phyloP scores from a whole-genome alignment of 1,140 invertebrate species.

The Elymnias hypermnestra region DNA sequence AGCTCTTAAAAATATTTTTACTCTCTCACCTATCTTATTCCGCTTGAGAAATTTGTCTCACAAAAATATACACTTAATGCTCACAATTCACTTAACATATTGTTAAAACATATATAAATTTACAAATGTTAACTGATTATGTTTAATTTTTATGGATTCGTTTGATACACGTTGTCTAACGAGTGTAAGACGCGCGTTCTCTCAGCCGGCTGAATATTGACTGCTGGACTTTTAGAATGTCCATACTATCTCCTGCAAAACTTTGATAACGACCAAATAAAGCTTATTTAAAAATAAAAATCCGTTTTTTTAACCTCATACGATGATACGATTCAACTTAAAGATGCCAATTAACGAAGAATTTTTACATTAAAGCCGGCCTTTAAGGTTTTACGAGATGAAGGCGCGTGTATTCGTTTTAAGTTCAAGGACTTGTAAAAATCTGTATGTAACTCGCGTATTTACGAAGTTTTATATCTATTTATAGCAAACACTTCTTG shows the following conservation, averaged over 20 bases:
- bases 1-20: background rate
- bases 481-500: too few relatives aligned
- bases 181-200: constrained; percentile 30
- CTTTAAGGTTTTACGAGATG: background rate
- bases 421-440: constrained; percentile 1
- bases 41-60: constrained; percentile 19
- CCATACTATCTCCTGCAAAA: constrained; percentile 52
- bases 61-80: constrained; percentile 24
- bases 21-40: constrained; percentile 26
- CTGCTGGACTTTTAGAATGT: constrained; percentile 30
- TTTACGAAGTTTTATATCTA: too few relatives aligned
- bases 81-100: constrained; percentile 29
- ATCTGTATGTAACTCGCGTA: too few relatives aligned
- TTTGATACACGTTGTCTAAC: background rate
- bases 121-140: constrained; percentile 4
- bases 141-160: too few relatives aligned
- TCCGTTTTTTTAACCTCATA: background rate
- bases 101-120: background rate
- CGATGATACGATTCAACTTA: background rate
- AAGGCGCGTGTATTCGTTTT: background rate
- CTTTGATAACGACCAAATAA: constrained; percentile 52
- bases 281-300: constrained; percentile 24
- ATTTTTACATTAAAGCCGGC: background rate
- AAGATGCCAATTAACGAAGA: background rate
- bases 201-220: constrained; percentile 32